Evolutionary conservation across 1,140 invertebrate species (phyloP), one percentile per base, ranked within the genome.

Genomic region (Aphelenchoides avenae): DNA sequence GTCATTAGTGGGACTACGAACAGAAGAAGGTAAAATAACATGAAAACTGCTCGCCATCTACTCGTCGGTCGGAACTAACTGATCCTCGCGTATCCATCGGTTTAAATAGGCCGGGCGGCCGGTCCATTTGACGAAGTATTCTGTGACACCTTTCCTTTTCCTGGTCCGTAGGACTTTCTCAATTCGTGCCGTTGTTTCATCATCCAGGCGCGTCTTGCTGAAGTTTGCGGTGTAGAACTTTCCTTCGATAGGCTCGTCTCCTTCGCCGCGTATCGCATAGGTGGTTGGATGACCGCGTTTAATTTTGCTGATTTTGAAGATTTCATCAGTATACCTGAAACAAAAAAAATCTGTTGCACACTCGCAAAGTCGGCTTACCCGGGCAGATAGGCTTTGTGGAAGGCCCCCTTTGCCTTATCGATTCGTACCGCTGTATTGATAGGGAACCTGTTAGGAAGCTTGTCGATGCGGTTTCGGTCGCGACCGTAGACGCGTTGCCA

Each of bases 281-380:
- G 36, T 1, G 30, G 11, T 1, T 22, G 11, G 9, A n/a, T n/a
- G n/a, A n/a, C 22, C 2, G 50, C 15, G 30, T 7, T 5, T 6
- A 11, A 49, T 7, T 49, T 42, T 3, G 6, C n/a, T n/a, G 13
- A 63, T 44, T 15, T 26, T 18, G 6, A 22, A 37, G 6, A 65
- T 50, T 60, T 44, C 39, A 26, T 62, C 68, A 5, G 52, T 9
- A 7, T 39, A 64, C 7, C 30, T 59, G 27, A n/a, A n/a, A n/a
- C n/a, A n/a, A n/a, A n/a, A n/a, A n/a, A n/a, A n/a, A n/a, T n/a
- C n/a, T n/a, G n/a, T n/a, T n/a, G n/a, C n/a, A n/a, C n/a, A n/a
- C n/a, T n/a, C n/a, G n/a, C n/a, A n/a, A n/a, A n/a, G n/a, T n/a
- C n/a, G n/a, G n/a, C n/a, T n/a, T n/a, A n/a, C n/a, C n/a, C n/a